Percentiles rank a stretch among this genome's conserved stretches.
Conservation (phyloP, 1,140 invertebrate genomes). For the Anthonomus grandis region DNA sequence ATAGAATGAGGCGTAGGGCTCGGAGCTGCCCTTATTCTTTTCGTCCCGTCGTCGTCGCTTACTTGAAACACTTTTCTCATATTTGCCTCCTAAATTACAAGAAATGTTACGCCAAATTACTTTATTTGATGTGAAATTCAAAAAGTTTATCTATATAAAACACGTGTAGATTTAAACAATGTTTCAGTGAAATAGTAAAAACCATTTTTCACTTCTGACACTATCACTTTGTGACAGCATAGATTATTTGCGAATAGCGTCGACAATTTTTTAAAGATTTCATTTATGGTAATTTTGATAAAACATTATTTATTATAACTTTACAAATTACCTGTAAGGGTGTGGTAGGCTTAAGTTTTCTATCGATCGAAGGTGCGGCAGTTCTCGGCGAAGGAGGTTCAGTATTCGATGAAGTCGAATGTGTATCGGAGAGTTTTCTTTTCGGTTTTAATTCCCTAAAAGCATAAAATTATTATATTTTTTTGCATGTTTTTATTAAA, state of each 20-base stretch:
- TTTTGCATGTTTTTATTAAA: too few species aligned
- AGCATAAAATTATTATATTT: too few species aligned
- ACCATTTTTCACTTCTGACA: too few species aligned
- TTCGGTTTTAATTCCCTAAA: slow-evolving; percentile 72
- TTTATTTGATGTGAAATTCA: too few species aligned
- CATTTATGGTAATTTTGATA: not conserved
- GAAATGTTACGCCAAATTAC: not conserved
- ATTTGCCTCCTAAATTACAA: slow-evolving; percentile 30
- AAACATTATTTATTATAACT: too few species aligned
- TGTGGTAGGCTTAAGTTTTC: slow-evolving; percentile 46
- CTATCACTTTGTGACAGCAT: too few species aligned
- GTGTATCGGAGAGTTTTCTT: slow-evolving; percentile 58
- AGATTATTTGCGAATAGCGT: not conserved
- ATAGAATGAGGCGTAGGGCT: slow-evolving; percentile 52
- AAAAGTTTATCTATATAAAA: too few species aligned
- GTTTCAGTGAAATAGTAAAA: too few species aligned
- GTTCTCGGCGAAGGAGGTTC: slow-evolving; percentile 50
- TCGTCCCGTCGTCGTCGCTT: slow-evolving; percentile 31
- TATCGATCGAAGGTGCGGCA: slow-evolving; percentile 46
- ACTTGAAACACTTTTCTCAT: slow-evolving; percentile 31
- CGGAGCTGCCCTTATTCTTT: slow-evolving; percentile 51
- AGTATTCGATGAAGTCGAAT: slow-evolving; percentile 50
- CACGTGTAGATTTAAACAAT: too few species aligned
- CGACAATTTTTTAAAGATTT: not conserved
- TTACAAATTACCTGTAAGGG: slow-evolving; percentile 35